Evolutionary conservation across 2,888 invertebrate genomes (phyloP).

Genomic region (Blastobasis adustella): DNA sequence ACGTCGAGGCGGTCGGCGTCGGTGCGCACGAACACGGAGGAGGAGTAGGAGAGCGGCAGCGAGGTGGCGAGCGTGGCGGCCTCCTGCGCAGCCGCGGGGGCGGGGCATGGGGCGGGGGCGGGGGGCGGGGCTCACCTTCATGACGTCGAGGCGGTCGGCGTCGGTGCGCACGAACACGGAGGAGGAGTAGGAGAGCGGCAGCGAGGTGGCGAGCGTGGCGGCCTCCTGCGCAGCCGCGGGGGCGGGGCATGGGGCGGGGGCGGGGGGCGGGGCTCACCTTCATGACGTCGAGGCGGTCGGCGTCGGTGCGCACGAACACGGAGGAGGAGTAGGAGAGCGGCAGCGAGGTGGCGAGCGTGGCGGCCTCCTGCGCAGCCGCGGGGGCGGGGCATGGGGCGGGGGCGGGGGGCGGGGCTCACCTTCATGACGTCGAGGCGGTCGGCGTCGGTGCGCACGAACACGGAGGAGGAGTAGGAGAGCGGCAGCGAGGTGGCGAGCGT

Average conservation of each 20-base stretch:
- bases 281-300: conserved; percentile 92
- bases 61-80: conserved; percentile 94
- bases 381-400: conserved; percentile 89
- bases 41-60: conserved; percentile 93
- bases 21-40: conserved; percentile 95
- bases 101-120: conserved; percentile 86
- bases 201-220: conserved; percentile 92
- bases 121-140: conserved; percentile 70
- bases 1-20: conserved; percentile 95
- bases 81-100: conserved; percentile 96
- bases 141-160: conserved; percentile 93
- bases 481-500: conserved; percentile 94
- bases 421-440: conserved; percentile 90
- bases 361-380: conserved; percentile 96
- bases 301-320: conserved; percentile 96
- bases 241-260: conserved; percentile 90
- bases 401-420: conserved; percentile 76
- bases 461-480: conserved; percentile 93
- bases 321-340: conserved; percentile 95
- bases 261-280: conserved; percentile 69
- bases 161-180: conserved; percentile 97
- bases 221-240: conserved; percentile 96
- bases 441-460: conserved; percentile 95
- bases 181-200: conserved; percentile 94
- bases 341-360: conserved; percentile 92